Percentiles rank a stretch among this genome's conserved stretches.
Conservation (phyloP, 92 coral and sea anemone species). For the Umimayanthus kanabou region DNA sequence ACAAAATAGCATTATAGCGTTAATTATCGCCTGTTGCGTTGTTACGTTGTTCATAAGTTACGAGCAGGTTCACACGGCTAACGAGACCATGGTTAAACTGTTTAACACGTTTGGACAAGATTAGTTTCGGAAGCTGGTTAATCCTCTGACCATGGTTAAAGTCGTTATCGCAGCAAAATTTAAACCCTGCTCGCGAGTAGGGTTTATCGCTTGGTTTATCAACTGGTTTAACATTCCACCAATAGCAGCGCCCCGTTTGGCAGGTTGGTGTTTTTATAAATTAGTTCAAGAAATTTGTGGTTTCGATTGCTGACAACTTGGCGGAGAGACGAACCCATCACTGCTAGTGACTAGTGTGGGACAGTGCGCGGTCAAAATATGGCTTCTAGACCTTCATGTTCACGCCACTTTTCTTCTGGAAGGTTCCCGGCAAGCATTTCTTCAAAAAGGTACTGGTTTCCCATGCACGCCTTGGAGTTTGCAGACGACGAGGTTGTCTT, state of each 20-base stretch:
- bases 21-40: no score
- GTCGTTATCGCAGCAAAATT: not conserved
- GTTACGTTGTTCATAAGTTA: no score
- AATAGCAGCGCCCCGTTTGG: no score
- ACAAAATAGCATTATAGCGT: no score
- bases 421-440: no score
- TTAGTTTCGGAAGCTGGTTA: not conserved
- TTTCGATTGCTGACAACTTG: not conserved
- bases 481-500: no score
- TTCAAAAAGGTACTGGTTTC: no score
- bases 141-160: not conserved
- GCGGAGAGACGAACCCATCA: not conserved
- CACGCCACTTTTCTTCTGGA: not conserved
- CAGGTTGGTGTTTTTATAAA: not conserved
- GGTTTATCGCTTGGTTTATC: no score
- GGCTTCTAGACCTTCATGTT: not conserved
- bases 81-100: not conserved
- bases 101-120: not conserved
- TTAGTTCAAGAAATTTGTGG: not conserved
- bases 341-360: no score
- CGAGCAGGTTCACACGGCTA: not conserved
- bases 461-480: no score
- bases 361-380: not conserved
- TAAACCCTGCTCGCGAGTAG: no score
- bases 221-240: no score